Evolutionary conservation across 2,113 vertebrate genomes (phyloP).

Genomic region (Plestiodon gilberti): DNA sequence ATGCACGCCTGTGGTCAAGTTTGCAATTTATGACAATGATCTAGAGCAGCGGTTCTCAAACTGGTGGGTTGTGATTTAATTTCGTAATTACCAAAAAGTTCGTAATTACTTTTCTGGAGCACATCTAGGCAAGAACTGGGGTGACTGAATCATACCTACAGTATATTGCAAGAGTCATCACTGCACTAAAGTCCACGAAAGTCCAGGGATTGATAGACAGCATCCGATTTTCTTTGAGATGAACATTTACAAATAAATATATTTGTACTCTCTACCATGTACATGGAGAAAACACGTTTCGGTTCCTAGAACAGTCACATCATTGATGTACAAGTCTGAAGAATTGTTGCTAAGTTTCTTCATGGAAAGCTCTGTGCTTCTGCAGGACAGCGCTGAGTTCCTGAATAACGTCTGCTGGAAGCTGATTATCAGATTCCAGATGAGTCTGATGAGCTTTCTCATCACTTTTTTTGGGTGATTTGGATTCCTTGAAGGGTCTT

Average conservation of each 20-base stretch:
- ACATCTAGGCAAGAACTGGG: not conserved
- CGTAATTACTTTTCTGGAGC: not conserved
- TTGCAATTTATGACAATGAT: not conserved
- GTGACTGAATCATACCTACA: not conserved
- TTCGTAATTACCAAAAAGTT: too few species aligned
- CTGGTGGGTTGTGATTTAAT: too few species aligned
- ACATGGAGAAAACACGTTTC: constrained; percentile 30
- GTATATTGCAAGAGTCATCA: not conserved
- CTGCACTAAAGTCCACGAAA: not conserved
- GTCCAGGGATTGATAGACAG: not conserved
- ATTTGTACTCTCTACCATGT: constrained; percentile 38
- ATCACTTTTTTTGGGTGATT: constrained; percentile 59
- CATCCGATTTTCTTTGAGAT: constrained; percentile 22
- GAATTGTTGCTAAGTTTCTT: constrained; percentile 55
- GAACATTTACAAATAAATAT: constrained; percentile 42
- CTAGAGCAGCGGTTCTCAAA: too few species aligned
- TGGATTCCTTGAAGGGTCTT: constrained; percentile 50
- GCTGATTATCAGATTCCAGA: constrained; percentile 64
- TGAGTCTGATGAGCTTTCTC: constrained; percentile 49
- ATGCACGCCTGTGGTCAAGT: too few species aligned
- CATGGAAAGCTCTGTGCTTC: constrained; percentile 74
- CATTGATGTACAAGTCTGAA: not conserved
- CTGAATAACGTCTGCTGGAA: constrained; percentile 85
- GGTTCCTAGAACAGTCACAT: not conserved
- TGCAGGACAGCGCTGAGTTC: constrained; percentile 88